These are phyloP conservation scores for Elmis aenea DNA, from an alignment of 2,888 invertebrate species.

Conservation along the genomic window DNA sequence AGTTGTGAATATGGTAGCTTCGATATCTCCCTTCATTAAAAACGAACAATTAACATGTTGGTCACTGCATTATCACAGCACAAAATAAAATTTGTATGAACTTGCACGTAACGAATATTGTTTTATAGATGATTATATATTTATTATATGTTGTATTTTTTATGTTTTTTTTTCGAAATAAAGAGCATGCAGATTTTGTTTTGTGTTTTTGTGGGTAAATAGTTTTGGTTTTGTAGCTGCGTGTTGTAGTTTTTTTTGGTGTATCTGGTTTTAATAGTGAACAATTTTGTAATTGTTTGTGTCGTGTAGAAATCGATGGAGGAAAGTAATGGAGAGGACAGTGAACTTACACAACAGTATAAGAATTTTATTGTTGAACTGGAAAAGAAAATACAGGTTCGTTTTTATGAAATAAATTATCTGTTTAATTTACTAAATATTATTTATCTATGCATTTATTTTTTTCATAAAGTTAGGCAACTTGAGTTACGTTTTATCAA, in stretches of 20 bases:
- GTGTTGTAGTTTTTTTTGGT: constrained; percentile 22
- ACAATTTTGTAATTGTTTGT: constrained; percentile 11
- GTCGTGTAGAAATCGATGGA: constrained; percentile 37
- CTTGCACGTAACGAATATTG: too few species aligned
- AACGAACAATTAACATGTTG: constrained; percentile 7
- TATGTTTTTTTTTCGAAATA: constrained; percentile 24
- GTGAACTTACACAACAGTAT: constrained; percentile 38
- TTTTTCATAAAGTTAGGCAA: too few species aligned
- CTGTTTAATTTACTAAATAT: too few species aligned
- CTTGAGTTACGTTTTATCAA: too few species aligned
- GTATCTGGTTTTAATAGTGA: too few species aligned
- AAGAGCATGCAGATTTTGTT: constrained; percentile 35
- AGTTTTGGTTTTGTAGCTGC: constrained; percentile 22
- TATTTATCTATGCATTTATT: too few species aligned
- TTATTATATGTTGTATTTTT: constrained; percentile 10
- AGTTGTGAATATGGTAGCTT: constrained; percentile 25
- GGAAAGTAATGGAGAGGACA: constrained; percentile 37
- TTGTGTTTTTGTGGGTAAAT: constrained; percentile 26
- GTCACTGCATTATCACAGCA: constrained; percentile 6
- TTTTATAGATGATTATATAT: constrained; percentile 7
- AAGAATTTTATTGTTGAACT: constrained; percentile 38
- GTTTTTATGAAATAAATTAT: too few species aligned
- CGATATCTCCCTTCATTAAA: constrained; percentile 22
- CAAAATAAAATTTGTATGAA: constrained; percentile 33
- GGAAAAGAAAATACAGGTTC: constrained; percentile 44